Conservation (phyloP, 2,797 vertebrate species). For the Acropternis orthonyx region DNA sequence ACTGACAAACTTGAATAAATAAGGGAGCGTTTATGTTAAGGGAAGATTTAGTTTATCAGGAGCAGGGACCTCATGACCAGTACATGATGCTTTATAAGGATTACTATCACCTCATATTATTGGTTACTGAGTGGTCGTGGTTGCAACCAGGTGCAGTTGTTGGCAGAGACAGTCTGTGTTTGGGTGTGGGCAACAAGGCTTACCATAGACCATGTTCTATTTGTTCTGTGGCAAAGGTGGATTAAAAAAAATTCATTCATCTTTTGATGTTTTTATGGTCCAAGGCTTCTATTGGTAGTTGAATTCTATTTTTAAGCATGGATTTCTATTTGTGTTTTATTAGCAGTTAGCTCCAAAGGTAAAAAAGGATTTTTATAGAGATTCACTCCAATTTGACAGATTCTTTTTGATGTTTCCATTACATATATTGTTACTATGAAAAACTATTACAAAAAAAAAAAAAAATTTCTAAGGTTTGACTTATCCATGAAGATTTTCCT, state of each 20-base stretch:
- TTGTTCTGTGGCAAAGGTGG: neutral
- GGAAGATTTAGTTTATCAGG: neutral
- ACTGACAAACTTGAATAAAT: slow-evolving; percentile 27
- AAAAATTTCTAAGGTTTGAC: slow-evolving; percentile 28
- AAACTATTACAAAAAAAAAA: neutral
- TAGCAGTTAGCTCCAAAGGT: neutral
- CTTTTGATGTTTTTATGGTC: neutral
- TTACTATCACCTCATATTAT: neutral
- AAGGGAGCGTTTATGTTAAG: neutral
- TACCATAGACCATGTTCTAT: rapidly evolving
- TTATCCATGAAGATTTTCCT: slow-evolving; percentile 28
- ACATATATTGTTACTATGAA: neutral
- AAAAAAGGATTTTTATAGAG: neutral
- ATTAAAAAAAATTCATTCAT: neutral
- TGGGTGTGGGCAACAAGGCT: neutral
- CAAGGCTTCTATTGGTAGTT: neutral
- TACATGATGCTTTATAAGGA: neutral
- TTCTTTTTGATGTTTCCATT: neutral
- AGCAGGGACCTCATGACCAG: neutral
- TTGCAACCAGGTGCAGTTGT: neutral
- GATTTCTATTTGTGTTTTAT: neutral
- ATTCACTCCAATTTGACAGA: neutral
- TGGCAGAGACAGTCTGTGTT: neutral
- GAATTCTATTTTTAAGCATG: neutral
- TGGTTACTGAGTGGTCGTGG: neutral